phyloP scores from a whole-genome alignment of 2,888 invertebrate genomes.

The Cybosia mesomella region DNA sequence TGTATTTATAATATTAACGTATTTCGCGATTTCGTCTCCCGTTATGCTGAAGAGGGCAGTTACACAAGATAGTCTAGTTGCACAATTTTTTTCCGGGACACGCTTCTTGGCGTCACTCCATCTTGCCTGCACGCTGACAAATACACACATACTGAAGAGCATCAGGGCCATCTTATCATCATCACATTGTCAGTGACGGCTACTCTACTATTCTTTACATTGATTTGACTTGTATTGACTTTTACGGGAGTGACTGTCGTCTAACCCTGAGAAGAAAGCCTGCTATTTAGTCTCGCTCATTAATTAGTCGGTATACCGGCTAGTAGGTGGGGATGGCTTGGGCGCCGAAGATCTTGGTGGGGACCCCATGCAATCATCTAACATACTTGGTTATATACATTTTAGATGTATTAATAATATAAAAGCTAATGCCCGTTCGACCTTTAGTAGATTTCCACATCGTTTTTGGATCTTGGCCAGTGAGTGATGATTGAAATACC shows the following conservation, averaged over 20 bases:
- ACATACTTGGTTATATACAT: background rate
- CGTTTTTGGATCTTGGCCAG: slow-evolving; percentile 71
- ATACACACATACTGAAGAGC: too few relatives aligned
- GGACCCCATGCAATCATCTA: too few relatives aligned
- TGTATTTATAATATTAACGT: too few relatives aligned
- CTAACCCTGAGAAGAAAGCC: too few relatives aligned
- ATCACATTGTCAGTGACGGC: background rate
- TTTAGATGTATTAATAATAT: background rate
- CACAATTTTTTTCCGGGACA: background rate
- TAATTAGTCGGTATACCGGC: too few relatives aligned
- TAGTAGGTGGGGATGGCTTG: too few relatives aligned
- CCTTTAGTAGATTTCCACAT: slow-evolving; percentile 61
- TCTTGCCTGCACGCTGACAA: background rate
- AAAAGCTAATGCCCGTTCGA: slow-evolving; percentile 13
- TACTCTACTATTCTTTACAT: too few relatives aligned
- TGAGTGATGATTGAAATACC: slow-evolving; percentile 70
- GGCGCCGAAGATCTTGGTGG: too few relatives aligned
- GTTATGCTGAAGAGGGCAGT: background rate
- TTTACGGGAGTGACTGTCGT: too few relatives aligned
- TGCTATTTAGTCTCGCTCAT: too few relatives aligned
- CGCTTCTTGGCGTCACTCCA: background rate
- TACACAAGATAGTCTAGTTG: slow-evolving; percentile 1
- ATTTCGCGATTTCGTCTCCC: background rate
- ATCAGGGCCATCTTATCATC: background rate
- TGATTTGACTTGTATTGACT: too few relatives aligned